These are phyloP conservation scores for Chesias legatella DNA, from an alignment of 2,888 invertebrate species.

Conservation along the genomic window DNA sequence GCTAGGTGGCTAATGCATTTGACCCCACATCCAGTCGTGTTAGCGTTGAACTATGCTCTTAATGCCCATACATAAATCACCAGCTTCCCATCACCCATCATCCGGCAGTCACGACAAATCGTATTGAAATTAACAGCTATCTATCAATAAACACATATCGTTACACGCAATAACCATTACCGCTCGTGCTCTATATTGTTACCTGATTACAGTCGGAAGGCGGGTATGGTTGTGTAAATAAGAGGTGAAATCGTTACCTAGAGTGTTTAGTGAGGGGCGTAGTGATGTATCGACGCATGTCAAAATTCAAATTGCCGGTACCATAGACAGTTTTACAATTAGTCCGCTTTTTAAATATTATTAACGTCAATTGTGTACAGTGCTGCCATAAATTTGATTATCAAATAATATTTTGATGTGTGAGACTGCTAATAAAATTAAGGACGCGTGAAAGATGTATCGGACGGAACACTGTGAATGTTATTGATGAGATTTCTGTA, in stretches of 20 bases:
- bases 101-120: conserved; percentile 75
- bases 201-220: conserved; percentile 26
- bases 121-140: conserved; percentile 66
- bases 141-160: conserved; percentile 52
- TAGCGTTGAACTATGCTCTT: conserved; percentile 72
- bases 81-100: conserved; percentile 69
- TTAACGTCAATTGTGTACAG: conserved; percentile 67
- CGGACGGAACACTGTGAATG: conserved; percentile 39
- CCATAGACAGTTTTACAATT: conserved; percentile 70
- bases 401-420: conserved; percentile 57
- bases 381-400: conserved; percentile 66
- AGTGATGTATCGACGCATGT: conserved; percentile 66
- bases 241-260: conserved; percentile 33
- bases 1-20: conserved; percentile 78
- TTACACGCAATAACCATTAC: conserved; percentile 53
- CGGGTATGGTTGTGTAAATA: conserved; percentile 34
- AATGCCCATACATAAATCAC: conserved; percentile 72
- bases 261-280: conserved; percentile 37
- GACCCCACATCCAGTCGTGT: conserved; percentile 69
- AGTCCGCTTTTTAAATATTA: conserved; percentile 69
- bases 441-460: conserved; percentile 40
- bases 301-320: conserved; percentile 59
- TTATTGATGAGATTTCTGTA: conserved; percentile 39
- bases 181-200: conserved; percentile 32
- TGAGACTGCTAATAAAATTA: conserved; percentile 55